A percentile compares a stretch with the other conserved stretches of the same genome.
Conservation (phyloP, 64 coral and sea anemone genomes). For the Actinia equina region DNA sequence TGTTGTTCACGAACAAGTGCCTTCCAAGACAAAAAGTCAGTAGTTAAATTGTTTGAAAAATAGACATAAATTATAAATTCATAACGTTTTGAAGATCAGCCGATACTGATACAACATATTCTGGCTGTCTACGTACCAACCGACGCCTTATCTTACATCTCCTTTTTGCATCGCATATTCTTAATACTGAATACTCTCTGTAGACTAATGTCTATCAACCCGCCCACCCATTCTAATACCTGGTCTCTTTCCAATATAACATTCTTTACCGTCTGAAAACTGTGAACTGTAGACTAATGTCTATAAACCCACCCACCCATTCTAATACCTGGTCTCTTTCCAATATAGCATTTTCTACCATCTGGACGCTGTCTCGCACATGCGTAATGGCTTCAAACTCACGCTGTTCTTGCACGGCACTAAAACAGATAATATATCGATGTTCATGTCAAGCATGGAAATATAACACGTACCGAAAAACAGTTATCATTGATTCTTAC, state of each 20-base stretch:
- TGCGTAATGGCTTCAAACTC: constrained; percentile 89
- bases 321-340: constrained; percentile 90
- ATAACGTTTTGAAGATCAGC: too few relatives aligned
- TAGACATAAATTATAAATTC: too few relatives aligned
- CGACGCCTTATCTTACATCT: too few relatives aligned
- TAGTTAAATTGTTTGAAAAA: background rate
- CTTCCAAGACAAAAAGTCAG: constrained; percentile 21
- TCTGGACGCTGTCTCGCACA: constrained; percentile 91
- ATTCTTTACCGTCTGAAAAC: constrained; percentile 94
- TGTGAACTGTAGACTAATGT: constrained; percentile 25
- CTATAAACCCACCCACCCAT: background rate
- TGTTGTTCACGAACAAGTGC: constrained; percentile 90
- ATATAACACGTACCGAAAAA: background rate
- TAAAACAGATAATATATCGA: background rate
- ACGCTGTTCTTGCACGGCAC: constrained; percentile 67
- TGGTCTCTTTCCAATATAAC: constrained; percentile 93
- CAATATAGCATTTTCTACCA: constrained; percentile 95
- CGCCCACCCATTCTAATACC: constrained; percentile 35
- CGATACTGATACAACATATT: too few relatives aligned
- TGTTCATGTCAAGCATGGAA: background rate
- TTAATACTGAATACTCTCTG: constrained; percentile 82
- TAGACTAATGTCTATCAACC: background rate
- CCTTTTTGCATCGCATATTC: constrained; percentile 79
- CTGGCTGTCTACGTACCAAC: too few relatives aligned
- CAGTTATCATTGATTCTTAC: constrained; percentile 23